Percentiles rank a stretch among this genome's conserved stretches.
Evolutionary conservation across 2,888 invertebrate genomes (phyloP).

Genomic region (Troides oblongomaculatus): DNA sequence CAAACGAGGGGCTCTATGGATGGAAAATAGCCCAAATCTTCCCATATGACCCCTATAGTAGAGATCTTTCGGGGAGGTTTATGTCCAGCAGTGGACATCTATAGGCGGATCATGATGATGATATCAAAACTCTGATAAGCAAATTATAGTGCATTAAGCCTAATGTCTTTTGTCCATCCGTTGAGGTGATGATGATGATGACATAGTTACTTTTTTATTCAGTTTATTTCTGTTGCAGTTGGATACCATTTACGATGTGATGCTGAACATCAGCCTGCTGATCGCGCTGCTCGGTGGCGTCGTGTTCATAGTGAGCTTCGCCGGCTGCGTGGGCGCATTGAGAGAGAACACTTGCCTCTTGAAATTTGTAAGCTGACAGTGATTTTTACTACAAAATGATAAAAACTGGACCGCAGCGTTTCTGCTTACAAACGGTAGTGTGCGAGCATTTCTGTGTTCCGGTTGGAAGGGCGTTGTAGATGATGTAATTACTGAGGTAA

Average conservation of each 20-base stretch:
- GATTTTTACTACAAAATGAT: too few relatives aligned
- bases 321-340: constrained; percentile 94
- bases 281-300: constrained; percentile 94
- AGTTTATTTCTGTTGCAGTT: constrained; percentile 58
- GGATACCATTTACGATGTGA: constrained; percentile 93
- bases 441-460: too few relatives aligned
- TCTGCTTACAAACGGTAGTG: too few relatives aligned
- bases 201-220: too few relatives aligned
- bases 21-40: too few relatives aligned
- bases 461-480: too few relatives aligned
- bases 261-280: constrained; percentile 93
- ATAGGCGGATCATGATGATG: not conserved
- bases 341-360: constrained; percentile 95
- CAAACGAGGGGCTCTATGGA: too few relatives aligned
- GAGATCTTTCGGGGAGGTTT: not conserved
- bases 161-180: too few relatives aligned
- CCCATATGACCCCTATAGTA: not conserved
- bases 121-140: too few relatives aligned
- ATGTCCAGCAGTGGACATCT: not conserved
- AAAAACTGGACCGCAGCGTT: too few relatives aligned
- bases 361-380: constrained; percentile 86
- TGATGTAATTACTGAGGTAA: too few relatives aligned
- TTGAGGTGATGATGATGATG: not conserved
- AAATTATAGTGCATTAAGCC: too few relatives aligned
- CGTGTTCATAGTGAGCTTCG: constrained; percentile 96